phyloP scores from a whole-genome alignment of 2,113 vertebrate genomes.

The Gallinago paraguaiae region DNA sequence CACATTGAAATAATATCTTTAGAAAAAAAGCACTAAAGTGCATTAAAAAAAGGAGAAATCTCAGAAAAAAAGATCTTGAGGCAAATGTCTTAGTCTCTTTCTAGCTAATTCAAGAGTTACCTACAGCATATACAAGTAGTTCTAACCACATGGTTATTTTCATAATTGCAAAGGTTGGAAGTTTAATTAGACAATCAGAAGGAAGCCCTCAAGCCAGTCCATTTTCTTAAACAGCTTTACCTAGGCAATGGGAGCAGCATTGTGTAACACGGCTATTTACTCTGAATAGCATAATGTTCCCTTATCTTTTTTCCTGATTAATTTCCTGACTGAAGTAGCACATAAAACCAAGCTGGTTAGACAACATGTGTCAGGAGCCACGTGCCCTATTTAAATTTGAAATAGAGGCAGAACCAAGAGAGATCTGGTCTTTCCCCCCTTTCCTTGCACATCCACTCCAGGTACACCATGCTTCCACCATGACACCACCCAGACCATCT shows the following conservation, averaged over 20 bases:
- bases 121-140: slow-evolving; percentile 42
- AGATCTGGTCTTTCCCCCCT: not conserved
- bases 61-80: slow-evolving; percentile 18
- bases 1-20: not conserved
- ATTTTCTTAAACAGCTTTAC: slow-evolving; percentile 68
- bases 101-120: slow-evolving; percentile 50
- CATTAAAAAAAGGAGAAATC: not conserved
- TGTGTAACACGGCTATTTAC: slow-evolving; percentile 57
- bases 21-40: not conserved
- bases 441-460: fast-evolving
- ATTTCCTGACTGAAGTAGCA: slow-evolving; percentile 69
- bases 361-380: slow-evolving; percentile 61
- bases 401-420: not conserved
- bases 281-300: slow-evolving; percentile 63
- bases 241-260: slow-evolving; percentile 62
- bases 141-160: slow-evolving; percentile 67
- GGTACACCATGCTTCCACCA: not conserved
- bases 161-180: slow-evolving; percentile 73
- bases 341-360: slow-evolving; percentile 66
- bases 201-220: slow-evolving; percentile 66
- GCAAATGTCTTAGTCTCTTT: slow-evolving; percentile 28
- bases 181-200: slow-evolving; percentile 72
- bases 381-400: slow-evolving; percentile 33
- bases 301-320: slow-evolving; percentile 70
- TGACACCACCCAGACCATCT: not conserved